These are phyloP conservation scores for Caenorhabditis remanei DNA, from an alignment of 1,140 invertebrate genomes.

Conservation along the genomic window DNA sequence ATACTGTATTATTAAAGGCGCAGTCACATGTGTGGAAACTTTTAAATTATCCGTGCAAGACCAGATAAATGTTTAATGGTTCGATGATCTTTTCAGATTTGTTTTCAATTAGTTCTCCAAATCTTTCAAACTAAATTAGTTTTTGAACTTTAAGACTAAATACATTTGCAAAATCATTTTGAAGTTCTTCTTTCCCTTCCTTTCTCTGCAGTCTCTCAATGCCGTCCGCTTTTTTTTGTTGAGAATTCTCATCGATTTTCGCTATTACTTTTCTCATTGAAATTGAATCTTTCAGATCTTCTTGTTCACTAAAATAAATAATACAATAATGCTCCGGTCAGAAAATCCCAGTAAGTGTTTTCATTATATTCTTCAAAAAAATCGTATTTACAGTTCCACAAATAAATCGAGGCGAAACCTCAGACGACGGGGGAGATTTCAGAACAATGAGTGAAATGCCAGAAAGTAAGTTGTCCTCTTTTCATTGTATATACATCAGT, in stretches of 20 bases:
- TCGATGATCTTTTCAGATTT: no score
- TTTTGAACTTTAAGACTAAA: no score
- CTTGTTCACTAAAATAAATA: no score
- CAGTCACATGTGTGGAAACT: no score
- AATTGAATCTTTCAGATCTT: no score
- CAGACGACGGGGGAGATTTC: not conserved
- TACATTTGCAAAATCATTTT: no score
- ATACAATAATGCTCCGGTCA: not conserved
- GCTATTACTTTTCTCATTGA: not conserved
- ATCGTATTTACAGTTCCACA: not conserved
- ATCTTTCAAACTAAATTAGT: no score
- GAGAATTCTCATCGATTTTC: slow-evolving; percentile 4
- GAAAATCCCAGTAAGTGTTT: not conserved
- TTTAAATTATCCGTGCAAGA: no score
- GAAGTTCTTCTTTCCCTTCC: not conserved
- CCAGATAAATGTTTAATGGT: no score
- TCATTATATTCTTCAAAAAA: not conserved
- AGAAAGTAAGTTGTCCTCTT: not conserved
- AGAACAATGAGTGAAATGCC: slow-evolving; percentile 7
- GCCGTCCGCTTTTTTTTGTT: not conserved
- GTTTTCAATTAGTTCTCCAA: no score
- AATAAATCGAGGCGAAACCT: not conserved
- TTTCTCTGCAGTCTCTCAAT: slow-evolving; percentile 15
- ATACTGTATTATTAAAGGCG: no score
- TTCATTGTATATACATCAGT: not conserved